Evolutionary conservation across 2,797 vertebrate genomes (phyloP), one percentile per base, ranked within the genome.

Genomic region (Crenuchus spilurus): DNA sequence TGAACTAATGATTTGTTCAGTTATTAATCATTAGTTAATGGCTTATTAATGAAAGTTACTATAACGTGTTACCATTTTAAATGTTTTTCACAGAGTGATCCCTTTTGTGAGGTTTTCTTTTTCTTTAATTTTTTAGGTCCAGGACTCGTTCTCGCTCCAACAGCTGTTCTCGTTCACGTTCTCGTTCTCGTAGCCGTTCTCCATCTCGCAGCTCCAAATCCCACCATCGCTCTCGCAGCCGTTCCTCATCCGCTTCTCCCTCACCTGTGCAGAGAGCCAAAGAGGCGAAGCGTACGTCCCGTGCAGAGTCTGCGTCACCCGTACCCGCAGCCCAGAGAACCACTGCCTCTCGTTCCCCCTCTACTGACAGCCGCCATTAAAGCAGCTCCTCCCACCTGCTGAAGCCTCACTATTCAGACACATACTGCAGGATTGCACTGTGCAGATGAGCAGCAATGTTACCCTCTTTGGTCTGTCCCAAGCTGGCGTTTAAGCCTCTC

Each of bases 311-410:
- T 0, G 80, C 76, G n/a, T 85, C 84, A 0, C 90, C 90, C 0
- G 83, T 84, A 0, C 90, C 90, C 0, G 83, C 85, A 0, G 80
- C 82, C 0, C 87, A 87, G 72, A 86, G 87, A 20, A 89, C 77
- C 92, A 91, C 79, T 86, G 94, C 84, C 0, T 91, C 88, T 3
- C 77, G 70, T 69, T 92, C 91, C 10, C 90, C 75, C 2, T 97
- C 96, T 62, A 92, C 93, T 54, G 95, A 97, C 85, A 97, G 95
- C 88, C 95, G 95, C 86, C 95, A 95, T 86, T 98, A 93, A 55
- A 95, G 88, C 87, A 5, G 14, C 30, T 14, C 55, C 16, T 2
- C 3, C 22, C 48, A 49, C 2, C 14, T n/a, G 30, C 28, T 18
- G 14, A 37, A 41, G n/a, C 41, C 35, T 31, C 3, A 18, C 22